Evolutionary conservation across 2,113 vertebrate genomes (phyloP), one percentile per base, ranked within the genome.

Genomic region (Sitta europaea): DNA sequence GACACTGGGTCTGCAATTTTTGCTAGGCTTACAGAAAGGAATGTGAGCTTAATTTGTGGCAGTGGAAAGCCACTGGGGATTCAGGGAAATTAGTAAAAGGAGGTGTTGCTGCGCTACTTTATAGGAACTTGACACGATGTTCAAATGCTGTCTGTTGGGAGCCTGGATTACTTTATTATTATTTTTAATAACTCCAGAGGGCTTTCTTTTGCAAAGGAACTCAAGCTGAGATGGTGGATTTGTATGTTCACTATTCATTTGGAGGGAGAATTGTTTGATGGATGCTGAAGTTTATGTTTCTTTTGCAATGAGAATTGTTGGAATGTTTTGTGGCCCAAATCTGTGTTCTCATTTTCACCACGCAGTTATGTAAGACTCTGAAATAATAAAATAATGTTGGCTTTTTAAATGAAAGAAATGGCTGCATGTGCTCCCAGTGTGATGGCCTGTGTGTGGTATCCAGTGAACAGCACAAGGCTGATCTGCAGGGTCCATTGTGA

Each of bases 191-290:
- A 94, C 74, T 94, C 94, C 93, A 90, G 85, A 96, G 93, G 93
- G 88, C 67, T 96, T 94, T 96, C 77, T 95, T 95, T 95, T 96
- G 91, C 85, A 96, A 95, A 97, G 80, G 89, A 89, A 75, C 94
- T 95, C 96, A 96, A 96, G 93, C 91, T 95, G 95, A 96, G 96
- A 92, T 96, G 87, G 91, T 96, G 91, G 91, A 77, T 97, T 96
- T 94, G 50, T 87, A 97, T 89, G 80, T 92, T 97, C 94, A 95
- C 93, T 96, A 85, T 96, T 95, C 95, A 97, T 94, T 94, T 97
- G 89, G 89, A 94, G 65, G 70, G 21, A 95, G 95, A 95, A 96
- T 92, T 89, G 80, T 90, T 91, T 97, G 95, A 97, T 94, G 91
- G 89, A 95, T 96, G 89, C 86, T 92, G 80, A 92, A 95, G 76